Evolutionary conservation across 2,797 vertebrate species (phyloP).

Genomic region (Urophycis tenuis): DNA sequence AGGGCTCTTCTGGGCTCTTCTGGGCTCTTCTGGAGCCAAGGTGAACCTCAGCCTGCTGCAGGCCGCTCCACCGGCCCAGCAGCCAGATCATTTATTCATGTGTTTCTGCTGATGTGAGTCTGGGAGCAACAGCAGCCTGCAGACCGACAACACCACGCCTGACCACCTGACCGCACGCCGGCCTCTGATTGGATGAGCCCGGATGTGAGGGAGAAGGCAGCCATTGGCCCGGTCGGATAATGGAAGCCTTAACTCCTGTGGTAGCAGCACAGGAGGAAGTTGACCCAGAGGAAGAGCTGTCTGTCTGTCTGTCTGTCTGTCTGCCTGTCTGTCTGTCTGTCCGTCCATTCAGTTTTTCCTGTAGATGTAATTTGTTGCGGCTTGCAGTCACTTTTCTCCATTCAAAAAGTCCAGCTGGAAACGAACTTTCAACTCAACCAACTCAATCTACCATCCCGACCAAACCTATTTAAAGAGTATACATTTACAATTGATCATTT

Average conservation of each 20-base stretch:
- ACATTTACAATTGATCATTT: too few species aligned
- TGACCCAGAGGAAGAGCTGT: background rate
- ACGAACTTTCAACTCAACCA: too few species aligned
- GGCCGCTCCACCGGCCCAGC: too few species aligned
- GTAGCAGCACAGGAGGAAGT: background rate
- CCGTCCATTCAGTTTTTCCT: background rate
- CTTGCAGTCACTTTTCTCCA: background rate
- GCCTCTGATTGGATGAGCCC: background rate
- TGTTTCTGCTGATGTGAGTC: constrained; percentile 31
- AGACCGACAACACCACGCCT: constrained; percentile 60
- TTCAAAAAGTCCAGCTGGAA: background rate
- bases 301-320: background rate
- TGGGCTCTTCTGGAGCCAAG: too few species aligned
- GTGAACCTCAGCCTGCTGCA: too few species aligned
- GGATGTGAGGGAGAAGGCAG: background rate
- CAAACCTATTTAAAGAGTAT: too few species aligned
- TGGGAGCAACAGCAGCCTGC: constrained; percentile 52
- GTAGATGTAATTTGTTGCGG: background rate
- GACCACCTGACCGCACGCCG: background rate
- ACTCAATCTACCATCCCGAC: too few species aligned
- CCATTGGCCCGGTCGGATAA: background rate
- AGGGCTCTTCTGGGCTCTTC: too few species aligned
- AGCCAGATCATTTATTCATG: constrained; percentile 7
- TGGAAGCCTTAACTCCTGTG: background rate
- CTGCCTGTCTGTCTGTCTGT: background rate